phyloP scores from a whole-genome alignment of 2,797 vertebrate species.

The Catostomus latipinnis region DNA sequence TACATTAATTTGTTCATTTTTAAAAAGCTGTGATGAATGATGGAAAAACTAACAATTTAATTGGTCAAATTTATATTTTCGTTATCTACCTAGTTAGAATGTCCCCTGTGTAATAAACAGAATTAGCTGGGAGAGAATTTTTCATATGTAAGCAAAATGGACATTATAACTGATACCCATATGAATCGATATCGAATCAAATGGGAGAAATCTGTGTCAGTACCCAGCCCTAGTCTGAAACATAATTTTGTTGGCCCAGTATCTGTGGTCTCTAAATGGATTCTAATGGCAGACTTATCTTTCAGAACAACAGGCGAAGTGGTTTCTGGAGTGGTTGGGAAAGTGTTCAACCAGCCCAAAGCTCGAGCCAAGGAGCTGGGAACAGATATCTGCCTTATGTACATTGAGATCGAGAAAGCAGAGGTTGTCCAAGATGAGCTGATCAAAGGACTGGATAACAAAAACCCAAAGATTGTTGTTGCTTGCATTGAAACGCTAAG shows the following conservation, averaged over 20 bases:
- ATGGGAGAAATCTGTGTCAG: no score
- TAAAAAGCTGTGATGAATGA: no score
- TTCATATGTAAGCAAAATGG: no score
- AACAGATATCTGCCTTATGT: slow-evolving; percentile 93
- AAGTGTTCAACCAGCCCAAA: slow-evolving; percentile 99
- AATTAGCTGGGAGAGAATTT: no score
- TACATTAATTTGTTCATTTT: no score
- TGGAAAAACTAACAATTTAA: no score
- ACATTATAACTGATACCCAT: no score
- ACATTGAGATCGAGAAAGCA: slow-evolving; percentile 93
- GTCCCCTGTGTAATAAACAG: no score
- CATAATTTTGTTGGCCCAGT: background rate
- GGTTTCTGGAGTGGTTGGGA: slow-evolving; percentile 94
- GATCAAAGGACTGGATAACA: slow-evolving; percentile 95
- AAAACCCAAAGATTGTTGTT: slow-evolving; percentile 96
- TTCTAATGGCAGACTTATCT: slow-evolving; percentile 48
- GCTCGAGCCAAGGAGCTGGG: slow-evolving; percentile 95
- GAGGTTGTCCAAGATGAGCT: slow-evolving; percentile 95
- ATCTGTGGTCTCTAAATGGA: slow-evolving; percentile 1
- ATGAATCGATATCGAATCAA: no score
- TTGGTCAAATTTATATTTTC: no score
- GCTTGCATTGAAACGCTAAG: slow-evolving; percentile 90
- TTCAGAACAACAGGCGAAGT: slow-evolving; percentile 93
- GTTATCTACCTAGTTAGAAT: no score
- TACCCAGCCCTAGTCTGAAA: background rate